These are phyloP conservation scores for Epizoanthus scotinus DNA, from an alignment of 92 coral and sea anemone species.

Conservation along the genomic window DNA sequence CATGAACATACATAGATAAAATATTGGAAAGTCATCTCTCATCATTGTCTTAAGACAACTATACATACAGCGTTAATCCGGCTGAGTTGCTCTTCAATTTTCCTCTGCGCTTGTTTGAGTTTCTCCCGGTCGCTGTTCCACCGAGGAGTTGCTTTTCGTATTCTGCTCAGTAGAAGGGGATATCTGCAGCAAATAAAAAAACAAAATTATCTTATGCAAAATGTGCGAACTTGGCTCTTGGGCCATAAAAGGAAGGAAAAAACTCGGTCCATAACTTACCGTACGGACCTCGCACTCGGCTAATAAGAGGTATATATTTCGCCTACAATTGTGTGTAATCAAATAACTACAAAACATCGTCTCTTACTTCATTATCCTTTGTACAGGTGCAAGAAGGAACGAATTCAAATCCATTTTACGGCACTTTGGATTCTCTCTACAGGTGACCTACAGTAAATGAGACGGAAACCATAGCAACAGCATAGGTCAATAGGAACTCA, in stretches of 20 bases:
- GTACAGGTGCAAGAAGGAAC: constrained; percentile 93
- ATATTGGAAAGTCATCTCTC: not conserved
- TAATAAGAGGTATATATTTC: too few relatives aligned
- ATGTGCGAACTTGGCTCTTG: too few relatives aligned
- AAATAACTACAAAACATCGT: too few relatives aligned
- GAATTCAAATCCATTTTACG: constrained; percentile 99
- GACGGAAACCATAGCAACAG: not conserved
- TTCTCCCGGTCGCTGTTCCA: constrained; percentile 90
- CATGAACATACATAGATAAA: not conserved
- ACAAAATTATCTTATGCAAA: not conserved
- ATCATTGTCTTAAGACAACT: not conserved
- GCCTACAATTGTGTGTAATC: too few relatives aligned
- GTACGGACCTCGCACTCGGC: too few relatives aligned
- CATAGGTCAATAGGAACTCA: too few relatives aligned
- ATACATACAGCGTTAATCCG: constrained; percentile 92
- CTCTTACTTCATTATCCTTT: constrained; percentile 96
- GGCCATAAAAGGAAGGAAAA: too few relatives aligned
- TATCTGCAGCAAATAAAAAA: constrained; percentile 54
- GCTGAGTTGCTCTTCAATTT: constrained; percentile 92
- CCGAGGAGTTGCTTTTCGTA: constrained; percentile 92
- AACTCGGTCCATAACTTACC: too few relatives aligned
- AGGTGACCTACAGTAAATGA: constrained; percentile 72
- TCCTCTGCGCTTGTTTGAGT: constrained; percentile 90
- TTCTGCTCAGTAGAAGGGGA: constrained; percentile 89
- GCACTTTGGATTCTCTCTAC: constrained; percentile 95